Conservation (phyloP, 2,888 invertebrate species). For the Drosophila quinaria region DNA sequence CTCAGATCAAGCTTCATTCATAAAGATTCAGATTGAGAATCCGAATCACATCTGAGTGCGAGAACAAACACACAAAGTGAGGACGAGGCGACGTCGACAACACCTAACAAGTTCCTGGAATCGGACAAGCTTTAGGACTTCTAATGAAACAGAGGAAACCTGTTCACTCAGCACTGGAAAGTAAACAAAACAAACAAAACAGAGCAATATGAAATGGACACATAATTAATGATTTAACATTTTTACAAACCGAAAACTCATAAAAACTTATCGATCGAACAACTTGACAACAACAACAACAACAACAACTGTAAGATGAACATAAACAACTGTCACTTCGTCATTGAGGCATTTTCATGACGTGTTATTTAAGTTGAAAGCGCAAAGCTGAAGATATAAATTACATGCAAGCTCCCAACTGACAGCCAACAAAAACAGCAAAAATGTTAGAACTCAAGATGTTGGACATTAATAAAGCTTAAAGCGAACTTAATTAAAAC, state of each 20-base stretch:
- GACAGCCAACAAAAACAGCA: conserved; percentile 26
- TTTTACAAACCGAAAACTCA: conserved; percentile 57
- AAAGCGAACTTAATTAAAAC: conserved; percentile 64
- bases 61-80: conserved; percentile 33
- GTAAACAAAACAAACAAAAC: conserved; percentile 16
- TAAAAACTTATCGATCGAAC: conserved; percentile 58
- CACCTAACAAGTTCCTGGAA: conserved; percentile 69
- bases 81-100: conserved; percentile 21
- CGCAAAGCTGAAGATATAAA: conserved; percentile 46
- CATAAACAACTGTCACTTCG: conserved; percentile 39
- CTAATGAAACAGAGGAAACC: conserved; percentile 36
- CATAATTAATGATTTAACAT: conserved; percentile 74
- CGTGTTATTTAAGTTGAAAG: conserved; percentile 40
- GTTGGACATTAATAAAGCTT: conserved; percentile 59
- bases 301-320: conserved; percentile 3
- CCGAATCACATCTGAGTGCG: conserved; percentile 61
- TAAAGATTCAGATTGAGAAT: conserved; percentile 60
- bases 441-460: conserved; percentile 19
- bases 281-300: conserved; percentile 8
- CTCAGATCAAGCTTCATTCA: conserved; percentile 65
- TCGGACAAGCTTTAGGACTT: conserved; percentile 53
- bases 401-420: conserved; percentile 39
- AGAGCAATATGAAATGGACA: conserved; percentile 11
- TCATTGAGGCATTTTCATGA: conserved; percentile 45
- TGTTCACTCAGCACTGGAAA: conserved; percentile 6